Evolutionary conservation across 2,113 vertebrate species (phyloP).

Genomic region (Triplophysa siluroides): DNA sequence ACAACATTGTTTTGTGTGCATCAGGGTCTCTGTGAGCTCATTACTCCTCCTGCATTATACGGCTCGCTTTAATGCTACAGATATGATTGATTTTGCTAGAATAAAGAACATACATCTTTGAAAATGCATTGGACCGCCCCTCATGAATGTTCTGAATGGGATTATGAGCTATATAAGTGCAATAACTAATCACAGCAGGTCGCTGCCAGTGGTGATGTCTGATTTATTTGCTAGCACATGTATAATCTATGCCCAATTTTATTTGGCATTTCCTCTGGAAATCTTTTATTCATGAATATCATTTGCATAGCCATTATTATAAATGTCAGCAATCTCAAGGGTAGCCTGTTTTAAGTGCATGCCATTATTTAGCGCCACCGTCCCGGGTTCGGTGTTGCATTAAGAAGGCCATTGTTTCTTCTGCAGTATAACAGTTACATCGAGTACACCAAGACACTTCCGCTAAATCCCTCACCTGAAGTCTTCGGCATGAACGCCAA

Average conservation of each 20-base stretch:
- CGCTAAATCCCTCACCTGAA: slow-evolving; percentile 82
- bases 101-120: slow-evolving; percentile 25
- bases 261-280: slow-evolving; percentile 71
- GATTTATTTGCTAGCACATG: slow-evolving; percentile 71
- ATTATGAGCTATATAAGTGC: slow-evolving; percentile 68
- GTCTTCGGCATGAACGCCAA: slow-evolving; percentile 87
- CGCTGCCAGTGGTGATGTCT: slow-evolving; percentile 60
- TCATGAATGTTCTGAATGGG: slow-evolving; percentile 66
- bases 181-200: slow-evolving; percentile 65
- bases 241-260: slow-evolving; percentile 69
- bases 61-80: slow-evolving; percentile 1
- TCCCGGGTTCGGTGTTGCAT: slow-evolving; percentile 56
- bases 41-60: not conserved
- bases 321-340: slow-evolving; percentile 76
- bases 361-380: slow-evolving; percentile 64
- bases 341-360: slow-evolving; percentile 67
- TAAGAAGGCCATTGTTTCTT: slow-evolving; percentile 36
- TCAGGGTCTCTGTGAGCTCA: slow-evolving; percentile 13
- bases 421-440: slow-evolving; percentile 80
- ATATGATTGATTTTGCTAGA: slow-evolving; percentile 14
- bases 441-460: slow-evolving; percentile 82
- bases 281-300: slow-evolving; percentile 77
- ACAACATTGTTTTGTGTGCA: not conserved
- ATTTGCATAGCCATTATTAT: slow-evolving; percentile 80
- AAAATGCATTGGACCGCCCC: not conserved